These are phyloP conservation scores for Gopherus flavomarginatus DNA, from an alignment of 2,113 vertebrate species.

Conservation along the genomic window DNA sequence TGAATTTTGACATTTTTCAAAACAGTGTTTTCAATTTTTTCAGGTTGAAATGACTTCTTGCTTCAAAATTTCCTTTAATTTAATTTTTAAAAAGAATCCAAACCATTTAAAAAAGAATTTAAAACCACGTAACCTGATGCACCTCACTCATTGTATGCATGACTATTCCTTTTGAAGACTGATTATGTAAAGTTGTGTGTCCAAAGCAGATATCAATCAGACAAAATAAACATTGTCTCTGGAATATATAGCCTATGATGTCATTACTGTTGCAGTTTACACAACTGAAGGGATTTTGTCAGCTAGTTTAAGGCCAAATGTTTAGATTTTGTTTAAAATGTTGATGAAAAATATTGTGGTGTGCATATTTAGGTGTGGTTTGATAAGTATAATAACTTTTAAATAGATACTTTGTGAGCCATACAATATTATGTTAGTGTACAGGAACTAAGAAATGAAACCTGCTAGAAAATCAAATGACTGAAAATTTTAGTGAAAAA, in stretches of 20 bases:
- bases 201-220: background rate
- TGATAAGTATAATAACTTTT: background rate
- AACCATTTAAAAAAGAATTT: background rate
- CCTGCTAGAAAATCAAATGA: background rate
- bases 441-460: background rate
- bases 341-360: background rate
- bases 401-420: background rate
- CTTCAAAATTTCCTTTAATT: background rate
- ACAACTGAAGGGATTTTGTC: background rate
- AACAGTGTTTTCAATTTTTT: background rate
- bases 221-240: background rate
- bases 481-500: background rate
- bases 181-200: background rate
- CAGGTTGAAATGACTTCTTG: background rate
- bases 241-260: background rate
- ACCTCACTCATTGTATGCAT: background rate
- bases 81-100: background rate
- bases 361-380: background rate
- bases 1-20: background rate
- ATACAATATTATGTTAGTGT: background rate
- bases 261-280: background rate
- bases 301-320: background rate
- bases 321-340: background rate
- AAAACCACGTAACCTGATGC: background rate
- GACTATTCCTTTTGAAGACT: background rate